Evolutionary conservation across 1,140 invertebrate genomes (phyloP), one percentile per base, ranked within the genome.

Genomic region (Drosophila parvula): DNA sequence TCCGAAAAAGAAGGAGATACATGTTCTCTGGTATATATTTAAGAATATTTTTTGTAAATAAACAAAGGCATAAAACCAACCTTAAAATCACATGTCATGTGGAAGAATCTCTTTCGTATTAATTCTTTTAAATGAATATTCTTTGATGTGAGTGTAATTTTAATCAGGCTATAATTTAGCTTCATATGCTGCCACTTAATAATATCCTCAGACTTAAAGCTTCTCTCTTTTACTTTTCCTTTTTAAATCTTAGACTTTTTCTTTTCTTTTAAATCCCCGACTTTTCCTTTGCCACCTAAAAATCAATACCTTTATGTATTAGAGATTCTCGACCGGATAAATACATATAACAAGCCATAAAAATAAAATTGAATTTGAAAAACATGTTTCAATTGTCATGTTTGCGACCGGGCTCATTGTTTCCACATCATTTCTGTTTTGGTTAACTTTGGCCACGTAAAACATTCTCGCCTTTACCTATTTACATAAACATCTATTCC

Each of bases 351-450:
- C 36, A 58, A 69, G 53, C 5, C 63, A 69, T 78, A 64, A 74
- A 64, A 36, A 51, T 56, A 51, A 44, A 59, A 41, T 75, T 30
- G 48, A 43, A 77, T 70, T 78, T 78, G 44, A 71, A 71, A 71
- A 71, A 43, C 68, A 71, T 71, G 65, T 71, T 71, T 71, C 68
- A 71, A 71, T 71, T 71, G 68, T 71, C 68, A 59, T 53, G 50
- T 68, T 50, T 34, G 50, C 65, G 28, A 53, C 12, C 55, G 43
- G 65, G 65, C 75, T 78, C 75, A 78, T 78, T 61, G 65, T 78
- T 78, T 78, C 74, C 75, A 70, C 75, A 78, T 78, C 53, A 78
- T 78, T 78, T 78, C 12, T 62, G 53, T 51, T 70, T 78, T 41
- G 68, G 50, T 71, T 71, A 71, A 71, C 68, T 70, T 71, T 71